phyloP scores from a whole-genome alignment of 2,113 vertebrate genomes.

The Andinoacara biseriatus region DNA sequence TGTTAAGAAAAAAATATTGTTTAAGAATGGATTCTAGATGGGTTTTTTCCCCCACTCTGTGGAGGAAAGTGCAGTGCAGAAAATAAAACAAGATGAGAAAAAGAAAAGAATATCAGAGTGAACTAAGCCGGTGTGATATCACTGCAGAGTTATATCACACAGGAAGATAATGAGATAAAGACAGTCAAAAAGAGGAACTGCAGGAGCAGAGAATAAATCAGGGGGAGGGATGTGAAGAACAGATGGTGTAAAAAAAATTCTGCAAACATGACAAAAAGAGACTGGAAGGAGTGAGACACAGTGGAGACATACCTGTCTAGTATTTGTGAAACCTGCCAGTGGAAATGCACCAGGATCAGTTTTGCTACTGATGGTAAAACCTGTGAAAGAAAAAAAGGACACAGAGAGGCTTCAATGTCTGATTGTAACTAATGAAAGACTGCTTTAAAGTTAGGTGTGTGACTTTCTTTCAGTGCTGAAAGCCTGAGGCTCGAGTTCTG shows the following conservation, averaged over 20 bases:
- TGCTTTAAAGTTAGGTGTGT: background rate
- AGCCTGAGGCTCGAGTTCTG: background rate
- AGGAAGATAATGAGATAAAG: background rate
- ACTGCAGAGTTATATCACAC: background rate
- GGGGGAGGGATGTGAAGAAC: background rate
- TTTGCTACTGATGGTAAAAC: constrained; percentile 96
- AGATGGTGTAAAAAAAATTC: background rate
- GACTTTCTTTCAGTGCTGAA: background rate
- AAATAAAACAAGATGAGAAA: background rate
- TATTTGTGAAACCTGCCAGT: constrained; percentile 97
- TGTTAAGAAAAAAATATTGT: background rate
- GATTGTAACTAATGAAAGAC: background rate
- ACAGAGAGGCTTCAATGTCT: background rate
- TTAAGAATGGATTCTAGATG: background rate
- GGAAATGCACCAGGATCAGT: constrained; percentile 98
- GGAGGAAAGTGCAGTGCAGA: background rate
- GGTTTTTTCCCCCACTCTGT: too few species aligned
- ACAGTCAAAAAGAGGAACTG: background rate
- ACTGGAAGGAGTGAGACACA: background rate
- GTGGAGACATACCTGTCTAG: constrained; percentile 87
- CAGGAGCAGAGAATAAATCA: background rate
- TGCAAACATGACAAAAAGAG: background rate
- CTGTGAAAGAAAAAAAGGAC: constrained; percentile 66
- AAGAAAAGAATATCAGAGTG: background rate
- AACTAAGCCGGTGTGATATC: background rate